A percentile compares a stretch with the other conserved stretches of the same genome.
phyloP scores from a whole-genome alignment of 2,888 invertebrate genomes.

The Colostygia pectinataria region DNA sequence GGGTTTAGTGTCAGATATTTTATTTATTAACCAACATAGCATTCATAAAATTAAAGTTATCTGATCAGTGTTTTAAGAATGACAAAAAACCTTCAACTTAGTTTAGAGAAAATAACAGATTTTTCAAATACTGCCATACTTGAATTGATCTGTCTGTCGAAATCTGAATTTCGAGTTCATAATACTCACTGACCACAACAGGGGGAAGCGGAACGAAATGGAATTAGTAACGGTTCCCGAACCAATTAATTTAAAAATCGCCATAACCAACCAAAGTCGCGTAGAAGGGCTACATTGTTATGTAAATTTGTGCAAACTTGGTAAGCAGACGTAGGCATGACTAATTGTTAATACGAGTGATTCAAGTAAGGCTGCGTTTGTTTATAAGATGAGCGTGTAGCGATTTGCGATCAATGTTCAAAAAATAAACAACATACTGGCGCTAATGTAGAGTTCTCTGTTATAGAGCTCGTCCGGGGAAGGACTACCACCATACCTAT shows the following conservation, averaged over 20 bases:
- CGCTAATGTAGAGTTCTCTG: too few species aligned
- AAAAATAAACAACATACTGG: not conserved
- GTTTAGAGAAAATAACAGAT: too few species aligned
- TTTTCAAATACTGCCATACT: too few species aligned
- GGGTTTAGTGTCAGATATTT: too few species aligned
- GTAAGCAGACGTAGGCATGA: slow-evolving; percentile 77
- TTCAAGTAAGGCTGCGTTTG: slow-evolving; percentile 40
- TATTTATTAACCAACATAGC: too few species aligned
- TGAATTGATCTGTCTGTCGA: not conserved
- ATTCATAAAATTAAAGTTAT: too few species aligned
- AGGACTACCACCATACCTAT: too few species aligned
- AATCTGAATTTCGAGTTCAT: slow-evolving; percentile 15
- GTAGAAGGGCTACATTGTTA: slow-evolving; percentile 77
- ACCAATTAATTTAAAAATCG: slow-evolving; percentile 82
- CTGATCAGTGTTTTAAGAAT: too few species aligned
- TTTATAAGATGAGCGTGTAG: slow-evolving; percentile 1
- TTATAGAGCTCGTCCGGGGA: too few species aligned
- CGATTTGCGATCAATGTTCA: not conserved
- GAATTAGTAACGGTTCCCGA: slow-evolving; percentile 73
- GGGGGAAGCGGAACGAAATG: slow-evolving; percentile 47
- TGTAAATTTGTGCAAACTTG: slow-evolving; percentile 81
- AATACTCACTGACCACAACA: slow-evolving; percentile 54
- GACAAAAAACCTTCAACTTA: too few species aligned
- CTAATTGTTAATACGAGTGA: slow-evolving; percentile 82
- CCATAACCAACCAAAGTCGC: slow-evolving; percentile 60